Base-by-base conservation (phyloP, 2,113 vertebrate genomes). In the Catagonus wagneri region DNA sequence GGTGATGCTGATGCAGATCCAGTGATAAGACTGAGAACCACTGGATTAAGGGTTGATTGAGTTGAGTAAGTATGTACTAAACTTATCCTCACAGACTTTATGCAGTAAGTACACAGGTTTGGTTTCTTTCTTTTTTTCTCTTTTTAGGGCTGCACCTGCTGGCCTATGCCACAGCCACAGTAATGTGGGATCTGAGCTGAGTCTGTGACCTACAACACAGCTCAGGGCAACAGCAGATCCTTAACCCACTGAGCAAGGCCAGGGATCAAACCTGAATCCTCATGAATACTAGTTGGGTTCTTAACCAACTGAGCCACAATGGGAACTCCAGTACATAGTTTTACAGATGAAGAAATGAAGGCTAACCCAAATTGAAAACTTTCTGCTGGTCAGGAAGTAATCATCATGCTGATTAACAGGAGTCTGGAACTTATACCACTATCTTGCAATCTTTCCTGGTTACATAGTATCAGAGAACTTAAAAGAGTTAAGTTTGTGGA, bases 281-380 rank as follows among this genome's bases (percentile, higher is more conserved):
- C 44, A 44, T 44, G 44, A 8, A 44, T 44, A 44, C 44, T 44
- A 44, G 44, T 44, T n/a, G n/a, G n/a, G n/a, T n/a, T n/a, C n/a
- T n/a, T n/a, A n/a, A n/a, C n/a, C n/a, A n/a, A n/a, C n/a, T n/a
- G n/a, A n/a, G n/a, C 44, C 44, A 44, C 44, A 44, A 44, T 44
- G 44, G 44, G 44, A 44, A 44, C 44, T 44, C 44, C 44, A 88
- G 13, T 34, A 54, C 52, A 79, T 1, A 27, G 44, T 83, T 83
- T 87, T 56, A 87, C 15, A 71, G 61, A 75, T 68, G 19, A 83
- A 95, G 71, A 83, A 93, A 71, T 50, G 39, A n/a, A 83, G 63
- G 44, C 50, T 25, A 81, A 95, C 87, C 63, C 25, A 95, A 69
- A 93, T 75, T 54, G 61, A 92, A 74, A 80, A 20, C 10, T 27